These are phyloP conservation scores for Platycheirus rosarum DNA, from an alignment of 2,888 invertebrate species.

Conservation along the genomic window DNA sequence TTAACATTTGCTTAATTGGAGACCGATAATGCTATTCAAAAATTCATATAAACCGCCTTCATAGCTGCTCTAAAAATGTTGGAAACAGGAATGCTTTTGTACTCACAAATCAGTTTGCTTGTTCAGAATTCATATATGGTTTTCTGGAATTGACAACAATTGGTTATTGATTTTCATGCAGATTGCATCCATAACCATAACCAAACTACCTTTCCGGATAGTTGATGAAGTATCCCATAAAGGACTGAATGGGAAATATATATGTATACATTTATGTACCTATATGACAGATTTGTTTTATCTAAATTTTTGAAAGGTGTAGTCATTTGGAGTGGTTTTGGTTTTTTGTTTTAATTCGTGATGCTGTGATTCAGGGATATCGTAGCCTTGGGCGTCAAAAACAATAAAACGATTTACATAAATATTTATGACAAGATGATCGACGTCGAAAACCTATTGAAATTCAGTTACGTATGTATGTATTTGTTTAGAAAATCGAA, in stretches of 20 bases:
- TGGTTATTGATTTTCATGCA: slow-evolving; percentile 56
- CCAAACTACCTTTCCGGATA: too few species aligned
- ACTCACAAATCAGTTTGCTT: slow-evolving; percentile 27
- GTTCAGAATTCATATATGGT: slow-evolving; percentile 28
- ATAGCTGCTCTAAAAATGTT: not conserved
- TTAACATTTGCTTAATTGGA: slow-evolving; percentile 10
- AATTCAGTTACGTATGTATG: slow-evolving; percentile 9
- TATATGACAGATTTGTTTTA: slow-evolving; percentile 48
- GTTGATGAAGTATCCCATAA: slow-evolving; percentile 1
- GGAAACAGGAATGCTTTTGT: slow-evolving; percentile 48
- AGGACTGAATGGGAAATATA: too few species aligned
- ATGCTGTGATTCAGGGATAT: too few species aligned
- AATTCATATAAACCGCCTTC: not conserved
- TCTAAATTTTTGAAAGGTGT: slow-evolving; percentile 27
- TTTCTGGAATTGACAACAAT: slow-evolving; percentile 66
- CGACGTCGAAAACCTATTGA: not conserved
- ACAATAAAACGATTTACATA: slow-evolving; percentile 50
- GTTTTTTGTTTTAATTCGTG: slow-evolving; percentile 8
- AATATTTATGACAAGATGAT: slow-evolving; percentile 7
- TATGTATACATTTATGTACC: slow-evolving; percentile 10
- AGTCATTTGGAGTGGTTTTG: slow-evolving; percentile 3
- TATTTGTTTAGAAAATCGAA: not conserved
- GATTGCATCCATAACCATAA: not conserved
- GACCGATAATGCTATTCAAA: slow-evolving; percentile 25
- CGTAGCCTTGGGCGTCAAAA: slow-evolving; percentile 3